A percentile compares a stretch with the other conserved stretches of the same genome.
Evolutionary conservation across 2,888 invertebrate genomes (phyloP).

Genomic region (Nycteola revayana): DNA sequence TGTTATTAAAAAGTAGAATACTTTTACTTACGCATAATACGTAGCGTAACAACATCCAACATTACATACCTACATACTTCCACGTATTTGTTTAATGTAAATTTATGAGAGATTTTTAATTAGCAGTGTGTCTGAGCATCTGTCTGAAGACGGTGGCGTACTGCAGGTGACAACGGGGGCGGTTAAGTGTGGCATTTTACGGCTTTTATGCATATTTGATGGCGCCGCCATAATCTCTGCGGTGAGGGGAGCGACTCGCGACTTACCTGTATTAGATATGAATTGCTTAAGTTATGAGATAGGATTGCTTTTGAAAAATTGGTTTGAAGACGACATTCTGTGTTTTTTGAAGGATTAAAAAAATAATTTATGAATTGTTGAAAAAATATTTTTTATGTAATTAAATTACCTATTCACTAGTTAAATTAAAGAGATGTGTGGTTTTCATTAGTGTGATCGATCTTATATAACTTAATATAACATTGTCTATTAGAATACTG

Average conservation of each 20-base stretch:
- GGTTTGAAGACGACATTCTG: conserved; percentile 3
- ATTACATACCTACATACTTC: no score
- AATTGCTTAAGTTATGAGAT: conserved; percentile 41
- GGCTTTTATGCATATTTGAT: conserved; percentile 83
- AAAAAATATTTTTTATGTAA: no score
- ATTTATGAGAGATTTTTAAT: conserved; percentile 76
- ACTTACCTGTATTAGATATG: conserved; percentile 50
- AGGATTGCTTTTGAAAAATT: conserved; percentile 22
- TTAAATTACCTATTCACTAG: no score
- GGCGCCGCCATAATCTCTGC: conserved; percentile 79
- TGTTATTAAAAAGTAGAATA: no score
- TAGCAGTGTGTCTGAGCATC: conserved; percentile 71
- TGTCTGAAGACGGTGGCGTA: conserved; percentile 54
- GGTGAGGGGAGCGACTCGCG: conserved; percentile 43
- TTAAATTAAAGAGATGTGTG: no score
- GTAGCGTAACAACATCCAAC: no score
- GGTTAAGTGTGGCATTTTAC: conserved; percentile 81
- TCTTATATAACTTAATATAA: no score
- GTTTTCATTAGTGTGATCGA: no score
- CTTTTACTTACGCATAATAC: no score
- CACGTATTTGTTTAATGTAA: conserved; percentile 51
- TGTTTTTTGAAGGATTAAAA: no score
- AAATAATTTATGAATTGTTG: no score
- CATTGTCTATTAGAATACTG: no score
- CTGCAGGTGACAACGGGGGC: conserved; percentile 69